A percentile compares a stretch with the other conserved stretches of the same genome.
Evolutionary conservation across 2,797 vertebrate species (phyloP).

Genomic region (Tragelaphus oryx): DNA sequence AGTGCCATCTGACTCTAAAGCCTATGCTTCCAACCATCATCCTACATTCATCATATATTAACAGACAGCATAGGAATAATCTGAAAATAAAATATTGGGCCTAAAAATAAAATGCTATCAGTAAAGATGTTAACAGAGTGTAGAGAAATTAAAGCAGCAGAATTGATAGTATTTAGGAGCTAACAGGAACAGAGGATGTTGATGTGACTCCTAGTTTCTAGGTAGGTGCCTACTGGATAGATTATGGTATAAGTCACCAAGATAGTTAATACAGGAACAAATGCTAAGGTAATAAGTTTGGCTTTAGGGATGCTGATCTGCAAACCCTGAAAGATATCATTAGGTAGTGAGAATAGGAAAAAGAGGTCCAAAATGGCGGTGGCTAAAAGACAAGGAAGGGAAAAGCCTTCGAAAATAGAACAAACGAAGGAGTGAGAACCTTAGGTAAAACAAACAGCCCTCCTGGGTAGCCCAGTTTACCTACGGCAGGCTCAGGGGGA

Average conservation of each 20-base stretch:
- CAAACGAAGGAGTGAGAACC: neutral
- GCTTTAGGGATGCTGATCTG: neutral
- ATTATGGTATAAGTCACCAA: neutral
- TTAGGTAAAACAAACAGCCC: neutral
- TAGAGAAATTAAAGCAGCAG: neutral
- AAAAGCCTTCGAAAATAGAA: neutral
- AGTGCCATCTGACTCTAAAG: neutral
- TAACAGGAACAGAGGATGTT: neutral
- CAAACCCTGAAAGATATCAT: neutral
- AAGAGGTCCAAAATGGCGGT: neutral
- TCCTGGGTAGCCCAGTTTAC: neutral
- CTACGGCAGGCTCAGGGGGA: neutral
- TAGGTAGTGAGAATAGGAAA: neutral
- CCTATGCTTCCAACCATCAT: neutral
- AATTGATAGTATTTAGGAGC: neutral
- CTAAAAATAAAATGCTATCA: slow-evolving; percentile 13
- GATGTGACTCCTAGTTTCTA: neutral
- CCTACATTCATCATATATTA: neutral
- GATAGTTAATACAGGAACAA: neutral
- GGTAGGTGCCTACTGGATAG: neutral
- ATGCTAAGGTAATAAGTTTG: neutral
- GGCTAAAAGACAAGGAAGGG: neutral
- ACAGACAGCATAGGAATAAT: neutral
- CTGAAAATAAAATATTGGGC: neutral
- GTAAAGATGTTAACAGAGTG: neutral